Conservation (phyloP, 2,888 invertebrate genomes). For the Pimpla rufipes region DNA sequence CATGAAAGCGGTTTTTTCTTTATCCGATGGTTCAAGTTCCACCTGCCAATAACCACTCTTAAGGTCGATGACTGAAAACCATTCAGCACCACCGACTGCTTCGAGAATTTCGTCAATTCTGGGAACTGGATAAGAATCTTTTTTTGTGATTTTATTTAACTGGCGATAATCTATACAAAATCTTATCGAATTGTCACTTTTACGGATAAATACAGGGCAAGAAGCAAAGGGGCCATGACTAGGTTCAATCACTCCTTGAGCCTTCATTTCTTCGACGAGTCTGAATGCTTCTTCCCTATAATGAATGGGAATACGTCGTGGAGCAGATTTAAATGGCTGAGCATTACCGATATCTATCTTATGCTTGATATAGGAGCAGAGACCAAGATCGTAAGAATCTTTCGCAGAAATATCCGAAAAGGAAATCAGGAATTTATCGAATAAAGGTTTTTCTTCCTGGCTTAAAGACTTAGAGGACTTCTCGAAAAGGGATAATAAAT, state of each 20-base stretch:
- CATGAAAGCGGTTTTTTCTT: too few species aligned
- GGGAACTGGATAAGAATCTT: constrained; percentile 31
- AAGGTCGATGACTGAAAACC: too few species aligned
- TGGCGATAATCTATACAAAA: constrained; percentile 48
- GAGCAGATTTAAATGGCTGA: constrained; percentile 23
- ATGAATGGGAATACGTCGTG: constrained; percentile 34
- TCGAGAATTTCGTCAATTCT: constrained; percentile 28
- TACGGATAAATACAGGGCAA: not conserved
- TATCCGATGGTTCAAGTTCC: too few species aligned
- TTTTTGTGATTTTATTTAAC: constrained; percentile 30
- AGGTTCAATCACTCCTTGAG: constrained; percentile 24
- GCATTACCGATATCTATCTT: constrained; percentile 16
- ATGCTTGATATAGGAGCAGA: not conserved
- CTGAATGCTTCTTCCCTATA: constrained; percentile 16
- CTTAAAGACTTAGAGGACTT: constrained; percentile 2
- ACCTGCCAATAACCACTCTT: too few species aligned
- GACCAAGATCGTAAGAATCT: constrained; percentile 14
- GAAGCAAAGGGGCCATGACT: constrained; percentile 22
- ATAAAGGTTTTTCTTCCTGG: not conserved
- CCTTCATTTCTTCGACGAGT: constrained; percentile 32
- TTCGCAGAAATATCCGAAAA: not conserved
- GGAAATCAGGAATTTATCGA: not conserved
- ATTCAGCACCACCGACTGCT: too few species aligned
- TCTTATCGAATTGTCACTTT: constrained; percentile 30
- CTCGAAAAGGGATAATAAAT: not conserved